These are phyloP conservation scores for Dione vanillae DNA, from an alignment of 2,888 invertebrate genomes.

Conservation along the genomic window DNA sequence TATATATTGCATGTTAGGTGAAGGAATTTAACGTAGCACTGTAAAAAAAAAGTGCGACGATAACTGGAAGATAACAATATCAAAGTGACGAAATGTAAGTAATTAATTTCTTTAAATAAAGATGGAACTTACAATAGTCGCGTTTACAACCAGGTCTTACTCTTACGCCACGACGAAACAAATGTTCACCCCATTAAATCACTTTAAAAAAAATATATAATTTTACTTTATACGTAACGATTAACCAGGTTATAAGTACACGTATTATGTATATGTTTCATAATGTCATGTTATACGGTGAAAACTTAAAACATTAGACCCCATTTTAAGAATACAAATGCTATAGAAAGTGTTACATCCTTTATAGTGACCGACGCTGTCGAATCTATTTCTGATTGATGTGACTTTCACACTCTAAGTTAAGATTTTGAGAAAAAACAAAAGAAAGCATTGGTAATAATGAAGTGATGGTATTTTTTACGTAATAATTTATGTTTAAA, in stretches of 20 bases:
- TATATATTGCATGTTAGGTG: too few species aligned
- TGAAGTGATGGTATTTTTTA: neutral
- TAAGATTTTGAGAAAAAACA: neutral
- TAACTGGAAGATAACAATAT: too few species aligned
- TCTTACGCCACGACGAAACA: neutral
- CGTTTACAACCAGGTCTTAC: too few species aligned
- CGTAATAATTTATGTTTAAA: neutral
- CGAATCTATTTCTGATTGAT: neutral
- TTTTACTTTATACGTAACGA: neutral
- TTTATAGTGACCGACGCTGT: neutral
- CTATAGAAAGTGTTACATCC: slow-evolving; percentile 2
- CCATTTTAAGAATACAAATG: neutral
- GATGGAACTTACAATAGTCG: neutral
- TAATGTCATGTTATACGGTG: neutral
- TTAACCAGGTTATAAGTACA: neutral
- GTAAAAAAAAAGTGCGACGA: too few species aligned
- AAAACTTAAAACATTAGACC: neutral
- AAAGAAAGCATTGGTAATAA: slow-evolving; percentile 1
- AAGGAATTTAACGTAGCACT: too few species aligned
- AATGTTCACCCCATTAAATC: too few species aligned
- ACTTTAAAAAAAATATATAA: too few species aligned
- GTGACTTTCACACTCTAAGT: slow-evolving; percentile 18
- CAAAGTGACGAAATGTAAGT: too few species aligned
- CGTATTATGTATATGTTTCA: neutral
- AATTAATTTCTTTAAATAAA: neutral